phyloP scores from a whole-genome alignment of 2,113 vertebrate species.

The Meriones unguiculatus region DNA sequence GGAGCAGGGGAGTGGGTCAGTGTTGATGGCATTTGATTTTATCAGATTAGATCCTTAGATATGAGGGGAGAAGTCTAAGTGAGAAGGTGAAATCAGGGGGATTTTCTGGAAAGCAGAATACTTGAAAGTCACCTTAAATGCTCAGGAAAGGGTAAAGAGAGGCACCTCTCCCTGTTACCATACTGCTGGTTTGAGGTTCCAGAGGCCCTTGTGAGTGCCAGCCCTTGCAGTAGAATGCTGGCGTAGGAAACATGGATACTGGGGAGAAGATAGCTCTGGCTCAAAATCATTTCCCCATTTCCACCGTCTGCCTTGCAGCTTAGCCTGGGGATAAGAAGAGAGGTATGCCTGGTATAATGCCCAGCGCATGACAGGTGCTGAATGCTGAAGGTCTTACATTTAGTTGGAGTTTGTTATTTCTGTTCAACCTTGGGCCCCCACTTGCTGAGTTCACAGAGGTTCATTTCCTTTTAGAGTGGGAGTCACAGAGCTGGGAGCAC shows the following conservation, averaged over 20 bases:
- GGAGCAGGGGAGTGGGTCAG: too few relatives aligned
- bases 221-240: accelerated
- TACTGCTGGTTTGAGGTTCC: not conserved
- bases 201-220: not conserved
- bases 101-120: not conserved
- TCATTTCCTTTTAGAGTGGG: not conserved
- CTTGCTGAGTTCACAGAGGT: not conserved
- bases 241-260: not conserved
- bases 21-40: not conserved
- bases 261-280: not conserved
- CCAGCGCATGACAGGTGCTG: not conserved
- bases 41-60: not conserved
- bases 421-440: not conserved
- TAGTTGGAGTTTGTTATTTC: not conserved
- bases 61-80: not conserved
- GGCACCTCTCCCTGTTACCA: too few relatives aligned
- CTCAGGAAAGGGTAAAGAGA: not conserved
- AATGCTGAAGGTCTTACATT: not conserved
- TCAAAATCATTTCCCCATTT: not conserved
- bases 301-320: not conserved
- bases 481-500: not conserved
- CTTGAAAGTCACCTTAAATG: not conserved
- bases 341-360: accelerated
- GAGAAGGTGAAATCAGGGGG: not conserved
- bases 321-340: too few relatives aligned